These are phyloP conservation scores for Pygathrix nemaeus DNA, from an alignment of 2,113 vertebrate species.

Conservation along the genomic window DNA sequence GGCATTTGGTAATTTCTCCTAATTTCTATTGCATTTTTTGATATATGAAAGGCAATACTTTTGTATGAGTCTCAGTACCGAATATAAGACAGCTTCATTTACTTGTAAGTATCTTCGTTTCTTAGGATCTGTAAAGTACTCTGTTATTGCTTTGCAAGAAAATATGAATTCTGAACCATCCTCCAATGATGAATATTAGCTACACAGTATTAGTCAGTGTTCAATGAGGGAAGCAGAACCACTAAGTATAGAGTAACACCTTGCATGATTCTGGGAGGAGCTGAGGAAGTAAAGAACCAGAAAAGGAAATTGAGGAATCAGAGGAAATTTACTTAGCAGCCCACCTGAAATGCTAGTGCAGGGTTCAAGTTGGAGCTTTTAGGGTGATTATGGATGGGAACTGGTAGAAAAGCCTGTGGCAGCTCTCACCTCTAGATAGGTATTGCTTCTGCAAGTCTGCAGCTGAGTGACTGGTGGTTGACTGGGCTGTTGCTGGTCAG, in stretches of 20 bases:
- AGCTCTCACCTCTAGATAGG: not conserved
- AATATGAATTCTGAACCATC: not conserved
- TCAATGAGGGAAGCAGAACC: not conserved
- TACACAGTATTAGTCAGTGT: not conserved
- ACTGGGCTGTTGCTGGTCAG: not conserved
- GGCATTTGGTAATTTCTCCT: not conserved
- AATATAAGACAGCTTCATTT: not conserved
- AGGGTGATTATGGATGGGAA: not conserved
- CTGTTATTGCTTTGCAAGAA: not conserved
- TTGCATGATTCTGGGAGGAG: too few species aligned
- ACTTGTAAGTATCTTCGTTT: not conserved
- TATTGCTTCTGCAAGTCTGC: not conserved
- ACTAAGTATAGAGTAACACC: not conserved
- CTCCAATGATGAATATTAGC: not conserved
- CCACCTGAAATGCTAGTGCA: not conserved
- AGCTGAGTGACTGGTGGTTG: too few species aligned
- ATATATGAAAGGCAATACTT: not conserved
- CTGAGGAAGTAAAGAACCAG: not conserved
- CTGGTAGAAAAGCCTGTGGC: not conserved
- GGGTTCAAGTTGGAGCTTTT: not conserved
- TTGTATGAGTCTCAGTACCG: not conserved
- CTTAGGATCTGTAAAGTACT: not conserved
- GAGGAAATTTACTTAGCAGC: not conserved
- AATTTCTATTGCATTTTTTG: not conserved
- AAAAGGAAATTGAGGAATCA: not conserved